Evolutionary conservation across 2,797 vertebrate species (phyloP), one percentile per base, ranked within the genome.

Genomic region (Calcarius lapponicus): DNA sequence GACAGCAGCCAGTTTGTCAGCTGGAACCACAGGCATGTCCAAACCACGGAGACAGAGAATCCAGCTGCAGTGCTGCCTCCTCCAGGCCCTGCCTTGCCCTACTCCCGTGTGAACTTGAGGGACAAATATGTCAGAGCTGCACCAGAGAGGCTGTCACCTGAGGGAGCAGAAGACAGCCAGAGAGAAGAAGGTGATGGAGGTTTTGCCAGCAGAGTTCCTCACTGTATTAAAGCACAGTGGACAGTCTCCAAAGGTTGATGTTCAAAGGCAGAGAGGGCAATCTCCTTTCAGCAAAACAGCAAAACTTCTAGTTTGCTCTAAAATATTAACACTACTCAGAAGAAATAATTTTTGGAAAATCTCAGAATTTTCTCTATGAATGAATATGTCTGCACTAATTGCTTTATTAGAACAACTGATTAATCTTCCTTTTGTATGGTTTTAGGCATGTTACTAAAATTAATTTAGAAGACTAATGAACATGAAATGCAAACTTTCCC

Each of bases 371-470:
- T 42, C 69, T 1, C 48, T 32, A 19, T 1, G 3, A 86, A 60
- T 61, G 60, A 93, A 36, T 13, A 45, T 29, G 31, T 85, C 83
- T 40, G 7, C 45, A 54, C 24, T 54, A 58, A 90, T 61, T 5
- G 1, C 70, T 84, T 84, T 73, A 75, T 58, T 75, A 70, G 8
- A 85, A 53, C 42, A 50, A 85, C 64, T 79, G 79, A 79, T 50
- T 70, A 86, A 86, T 81, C 38, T 32, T 67, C 32, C 40, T 71
- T 84, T 72, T 85, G 17, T 64, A 73, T 50, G 61, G 90, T 86
- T 93, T 94, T 82, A 93, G 91, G 86, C 78, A 80, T 79, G 95
- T 92, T 57, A 57, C 76, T 93, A 70, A 84, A 94, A 94, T 88
- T 86, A 90, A 93, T 92, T 88, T 92, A 73, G 80, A 90, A 91